Base-by-base conservation (phyloP, 2,797 vertebrate genomes). In the Propithecus perrieri region DNA sequence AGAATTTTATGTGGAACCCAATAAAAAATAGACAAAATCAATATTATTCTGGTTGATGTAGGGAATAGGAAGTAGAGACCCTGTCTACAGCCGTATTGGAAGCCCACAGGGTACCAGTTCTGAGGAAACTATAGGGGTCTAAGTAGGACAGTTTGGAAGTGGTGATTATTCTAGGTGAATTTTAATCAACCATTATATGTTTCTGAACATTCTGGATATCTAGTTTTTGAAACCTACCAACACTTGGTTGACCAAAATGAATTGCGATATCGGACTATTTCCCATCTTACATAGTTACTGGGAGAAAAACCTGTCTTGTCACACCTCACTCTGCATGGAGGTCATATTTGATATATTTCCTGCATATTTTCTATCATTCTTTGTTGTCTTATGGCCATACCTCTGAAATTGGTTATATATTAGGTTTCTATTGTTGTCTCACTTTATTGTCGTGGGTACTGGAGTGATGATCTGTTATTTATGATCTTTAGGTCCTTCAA, bases 191-290 rank as follows among this genome's bases (percentile, higher is more conserved):
- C 10, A 71, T n/a, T 87, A 8, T n/a, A 28, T 83, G 30, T 75
- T 93, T 89, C 28, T 93, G 24, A 81, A 88, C 12, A 26, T 93
- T 61, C 30, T 74, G 35, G 28, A 78, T 48, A 75, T 69, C 67
- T 89, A 59, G 50, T 95, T 87, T 95, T 22, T 91, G 65, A 81
- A 88, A 76, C 28, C 14, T 41, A 15, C 46, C 14, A n/a, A 93
- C 57, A 38, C 3, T 94, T 85, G 28, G 11, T 88, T 79, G 71
- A 83, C 10, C 13, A 53, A 18, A 94, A 65, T 92, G 85, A 91
- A 83, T 61, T 85, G 74, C 74, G 69, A 59, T 22, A 14, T 50
- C 74, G 9, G 46, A 43, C 20, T 74, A 2, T 41, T 55, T 75
- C 41, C 5, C 4, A 79, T 13, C 41, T 57, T 53, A 5, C 18